phyloP scores from a whole-genome alignment of 1,140 invertebrate species.

The Zaprionus kolodkinae region DNA sequence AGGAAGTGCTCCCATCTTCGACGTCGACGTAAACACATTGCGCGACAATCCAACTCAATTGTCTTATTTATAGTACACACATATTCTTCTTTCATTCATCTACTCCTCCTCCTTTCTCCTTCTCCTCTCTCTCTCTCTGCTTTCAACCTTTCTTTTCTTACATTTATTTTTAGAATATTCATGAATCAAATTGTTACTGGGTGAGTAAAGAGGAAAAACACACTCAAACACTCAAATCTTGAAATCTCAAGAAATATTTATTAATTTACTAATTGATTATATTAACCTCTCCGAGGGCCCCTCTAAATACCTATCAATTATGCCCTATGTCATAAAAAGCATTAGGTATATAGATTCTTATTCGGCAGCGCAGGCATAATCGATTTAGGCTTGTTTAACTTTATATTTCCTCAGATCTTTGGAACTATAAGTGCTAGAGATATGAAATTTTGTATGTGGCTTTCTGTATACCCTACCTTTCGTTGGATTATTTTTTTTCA shows the following conservation, averaged over 20 bases:
- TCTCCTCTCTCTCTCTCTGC: neutral
- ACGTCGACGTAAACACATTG: neutral
- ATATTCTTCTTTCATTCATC: neutral
- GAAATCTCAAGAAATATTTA: neutral
- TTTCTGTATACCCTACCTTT: too few species aligned
- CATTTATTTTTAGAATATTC: conserved; percentile 35
- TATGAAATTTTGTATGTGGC: too few species aligned
- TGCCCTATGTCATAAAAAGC: too few species aligned
- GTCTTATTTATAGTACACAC: conserved; percentile 15
- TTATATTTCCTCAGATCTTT: too few species aligned
- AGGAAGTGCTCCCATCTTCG: conserved; percentile 18
- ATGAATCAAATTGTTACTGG: conserved; percentile 35
- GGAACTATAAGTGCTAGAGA: too few species aligned
- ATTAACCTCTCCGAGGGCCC: neutral
- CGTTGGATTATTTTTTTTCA: too few species aligned
- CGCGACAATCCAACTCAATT: conserved; percentile 25
- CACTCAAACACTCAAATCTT: neutral
- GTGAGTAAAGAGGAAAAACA: neutral
- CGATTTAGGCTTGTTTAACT: too few species aligned
- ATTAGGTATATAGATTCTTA: too few species aligned
- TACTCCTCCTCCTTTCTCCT: neutral
- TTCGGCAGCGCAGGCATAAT: too few species aligned
- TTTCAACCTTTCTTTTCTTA: conserved; percentile 3
- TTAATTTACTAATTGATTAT: neutral
- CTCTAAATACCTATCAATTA: neutral